A percentile compares a stretch with the other conserved stretches of the same genome.
These are phyloP conservation scores for Melanotaenia nigrans DNA, from an alignment of 2,797 vertebrate species.

Conservation along the genomic window DNA sequence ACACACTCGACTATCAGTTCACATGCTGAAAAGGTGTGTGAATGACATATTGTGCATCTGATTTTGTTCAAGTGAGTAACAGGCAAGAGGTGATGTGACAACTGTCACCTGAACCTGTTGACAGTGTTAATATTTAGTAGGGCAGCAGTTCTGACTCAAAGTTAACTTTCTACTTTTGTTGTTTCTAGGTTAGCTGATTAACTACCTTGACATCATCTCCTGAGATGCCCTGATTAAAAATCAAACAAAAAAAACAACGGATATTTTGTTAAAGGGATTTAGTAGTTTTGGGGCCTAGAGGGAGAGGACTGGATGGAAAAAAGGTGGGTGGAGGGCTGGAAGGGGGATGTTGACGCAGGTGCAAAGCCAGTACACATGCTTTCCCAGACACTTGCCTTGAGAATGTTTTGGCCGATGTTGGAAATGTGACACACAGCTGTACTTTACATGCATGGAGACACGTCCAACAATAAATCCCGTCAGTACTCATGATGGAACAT, in stretches of 20 bases:
- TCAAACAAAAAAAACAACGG: constrained; percentile 1
- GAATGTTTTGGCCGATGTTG: background rate
- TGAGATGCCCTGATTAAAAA: background rate
- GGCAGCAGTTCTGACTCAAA: constrained; percentile 17
- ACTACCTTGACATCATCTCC: constrained; percentile 1
- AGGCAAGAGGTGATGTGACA: constrained; percentile 5
- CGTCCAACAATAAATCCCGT: constrained; percentile 1
- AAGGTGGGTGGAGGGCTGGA: background rate
- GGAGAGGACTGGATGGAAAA: background rate
- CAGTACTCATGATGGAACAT: background rate
- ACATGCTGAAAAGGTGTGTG: constrained; percentile 9
- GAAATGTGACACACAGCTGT: background rate
- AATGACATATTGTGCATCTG: background rate
- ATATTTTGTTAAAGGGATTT: background rate
- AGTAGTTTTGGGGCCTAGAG: background rate
- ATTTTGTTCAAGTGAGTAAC: constrained; percentile 7
- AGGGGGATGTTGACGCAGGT: constrained; percentile 10
- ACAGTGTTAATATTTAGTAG: constrained; percentile 14
- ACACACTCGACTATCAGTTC: constrained; percentile 14
- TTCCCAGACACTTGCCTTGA: constrained; percentile 9
- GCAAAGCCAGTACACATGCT: constrained; percentile 9
- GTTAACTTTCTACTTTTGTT: constrained; percentile 25
- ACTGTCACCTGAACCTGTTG: constrained; percentile 48
- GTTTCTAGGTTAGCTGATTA: constrained; percentile 8
- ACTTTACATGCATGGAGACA: background rate